These are phyloP conservation scores for Aphrophora alni DNA, from an alignment of 2,888 invertebrate genomes.

Conservation along the genomic window DNA sequence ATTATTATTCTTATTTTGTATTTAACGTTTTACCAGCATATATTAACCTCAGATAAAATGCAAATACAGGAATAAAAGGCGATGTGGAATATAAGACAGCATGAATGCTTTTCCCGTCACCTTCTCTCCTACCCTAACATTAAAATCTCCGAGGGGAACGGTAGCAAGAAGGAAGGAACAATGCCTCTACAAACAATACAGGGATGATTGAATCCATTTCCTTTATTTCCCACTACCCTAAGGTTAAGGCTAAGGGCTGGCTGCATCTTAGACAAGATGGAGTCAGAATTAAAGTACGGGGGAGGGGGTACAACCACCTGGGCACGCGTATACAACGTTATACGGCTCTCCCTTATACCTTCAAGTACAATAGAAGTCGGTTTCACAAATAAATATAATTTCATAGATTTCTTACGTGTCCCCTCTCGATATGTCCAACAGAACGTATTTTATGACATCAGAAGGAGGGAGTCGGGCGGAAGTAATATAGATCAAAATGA, in stretches of 20 bases:
- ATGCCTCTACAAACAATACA: neutral
- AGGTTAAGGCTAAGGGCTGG: neutral
- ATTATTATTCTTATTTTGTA: too few species aligned
- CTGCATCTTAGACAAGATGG: conserved; percentile 6
- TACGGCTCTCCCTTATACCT: neutral
- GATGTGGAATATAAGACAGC: too few species aligned
- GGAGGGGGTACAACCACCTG: neutral
- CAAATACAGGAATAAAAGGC: too few species aligned
- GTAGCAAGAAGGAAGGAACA: neutral
- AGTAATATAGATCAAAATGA: neutral
- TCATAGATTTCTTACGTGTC: neutral
- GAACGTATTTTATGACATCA: neutral
- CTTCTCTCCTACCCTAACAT: neutral
- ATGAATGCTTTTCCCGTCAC: neutral
- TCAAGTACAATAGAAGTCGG: neutral
- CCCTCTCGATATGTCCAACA: neutral
- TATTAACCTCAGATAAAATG: too few species aligned
- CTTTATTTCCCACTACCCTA: neutral
- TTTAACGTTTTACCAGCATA: too few species aligned
- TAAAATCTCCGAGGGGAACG: neutral
- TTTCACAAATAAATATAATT: conserved; percentile 1
- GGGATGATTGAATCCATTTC: conserved; percentile 9
- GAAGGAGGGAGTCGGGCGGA: neutral
- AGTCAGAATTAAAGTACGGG: neutral
- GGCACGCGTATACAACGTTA: neutral